Evolutionary conservation across 2,797 vertebrate species (phyloP).

Genomic region (Lacerta viridis): DNA sequence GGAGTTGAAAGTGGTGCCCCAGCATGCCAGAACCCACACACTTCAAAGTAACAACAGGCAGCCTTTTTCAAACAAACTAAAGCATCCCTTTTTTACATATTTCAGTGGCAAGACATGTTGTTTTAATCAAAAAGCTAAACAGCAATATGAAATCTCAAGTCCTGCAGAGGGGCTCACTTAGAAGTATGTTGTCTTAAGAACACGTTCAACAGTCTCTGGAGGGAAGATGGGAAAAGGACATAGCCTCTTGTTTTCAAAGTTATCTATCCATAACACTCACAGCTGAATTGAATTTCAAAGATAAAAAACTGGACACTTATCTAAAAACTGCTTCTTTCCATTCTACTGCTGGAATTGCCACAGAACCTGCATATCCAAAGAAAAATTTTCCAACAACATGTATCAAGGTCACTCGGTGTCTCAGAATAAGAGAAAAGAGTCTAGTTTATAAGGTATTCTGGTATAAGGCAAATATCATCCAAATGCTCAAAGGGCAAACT

Average conservation of each 20-base stretch:
- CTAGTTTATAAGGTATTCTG: background rate
- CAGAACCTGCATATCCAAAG: constrained; percentile 41
- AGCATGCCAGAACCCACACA: constrained; percentile 53
- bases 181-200: constrained; percentile 61
- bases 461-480: background rate
- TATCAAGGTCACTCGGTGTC: constrained; percentile 8
- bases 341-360: background rate
- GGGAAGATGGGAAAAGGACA: background rate
- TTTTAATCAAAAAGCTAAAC: constrained; percentile 67
- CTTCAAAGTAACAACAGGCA: constrained; percentile 51
- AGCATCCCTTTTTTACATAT: constrained; percentile 53
- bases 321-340: constrained; percentile 45
- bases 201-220: constrained; percentile 46
- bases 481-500: background rate
- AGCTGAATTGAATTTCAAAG: constrained; percentile 37
- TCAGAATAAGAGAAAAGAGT: constrained; percentile 15
- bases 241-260: constrained; percentile 55
- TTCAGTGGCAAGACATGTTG: constrained; percentile 57
- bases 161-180: constrained; percentile 59
- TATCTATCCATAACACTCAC: constrained; percentile 37
- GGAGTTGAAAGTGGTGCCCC: constrained; percentile 45
- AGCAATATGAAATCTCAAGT: constrained; percentile 64
- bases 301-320: constrained; percentile 49
- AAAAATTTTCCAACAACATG: constrained; percentile 14
- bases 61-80: constrained; percentile 58